Percentiles rank a stretch among this genome's conserved stretches.
Evolutionary conservation across 1,140 invertebrate genomes (phyloP).

Genomic region (Nilaparvata lugens): DNA sequence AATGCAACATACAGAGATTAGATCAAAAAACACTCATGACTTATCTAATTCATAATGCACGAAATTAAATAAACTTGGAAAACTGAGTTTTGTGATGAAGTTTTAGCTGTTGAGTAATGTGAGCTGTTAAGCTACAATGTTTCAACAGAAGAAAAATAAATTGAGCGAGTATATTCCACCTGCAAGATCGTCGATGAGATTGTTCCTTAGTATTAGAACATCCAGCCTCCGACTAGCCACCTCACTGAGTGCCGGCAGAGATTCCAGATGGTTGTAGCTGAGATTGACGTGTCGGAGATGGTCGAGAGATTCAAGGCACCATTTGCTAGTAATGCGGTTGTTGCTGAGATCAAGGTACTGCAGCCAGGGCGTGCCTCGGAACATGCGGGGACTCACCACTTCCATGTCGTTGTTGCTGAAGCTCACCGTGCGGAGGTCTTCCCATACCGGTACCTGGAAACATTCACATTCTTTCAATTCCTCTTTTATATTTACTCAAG

Average conservation of each 20-base stretch:
- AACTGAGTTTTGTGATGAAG: too few species aligned
- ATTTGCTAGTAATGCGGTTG: conserved; percentile 43
- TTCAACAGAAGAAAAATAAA: too few species aligned
- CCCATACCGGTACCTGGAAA: conserved; percentile 38
- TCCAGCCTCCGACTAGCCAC: conserved; percentile 39
- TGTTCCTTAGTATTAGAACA: conserved; percentile 45
- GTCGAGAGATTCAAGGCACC: conserved; percentile 41
- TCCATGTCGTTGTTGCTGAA: conserved; percentile 47
- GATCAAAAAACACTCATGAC: too few species aligned
- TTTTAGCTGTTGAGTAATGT: too few species aligned
- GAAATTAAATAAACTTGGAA: too few species aligned
- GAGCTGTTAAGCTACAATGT: too few species aligned
- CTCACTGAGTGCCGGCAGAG: conserved; percentile 44
- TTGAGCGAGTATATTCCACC: too few species aligned
- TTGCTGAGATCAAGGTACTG: conserved; percentile 51
- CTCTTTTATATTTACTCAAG: too few species aligned
- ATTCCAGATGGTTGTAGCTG: conserved; percentile 49
- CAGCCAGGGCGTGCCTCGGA: conserved; percentile 48
- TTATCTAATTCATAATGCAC: too few species aligned
- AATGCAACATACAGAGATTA: too few species aligned
- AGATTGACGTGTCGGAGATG: conserved; percentile 51
- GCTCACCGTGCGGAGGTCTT: conserved; percentile 44
- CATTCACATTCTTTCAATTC: too few species aligned
- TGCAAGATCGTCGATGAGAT: conserved; percentile 41
- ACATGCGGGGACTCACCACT: conserved; percentile 40